Percentiles rank a stretch among this genome's conserved stretches.
Evolutionary conservation across 2,797 vertebrate genomes (phyloP).

Genomic region (Thalassophryne amazonica): DNA sequence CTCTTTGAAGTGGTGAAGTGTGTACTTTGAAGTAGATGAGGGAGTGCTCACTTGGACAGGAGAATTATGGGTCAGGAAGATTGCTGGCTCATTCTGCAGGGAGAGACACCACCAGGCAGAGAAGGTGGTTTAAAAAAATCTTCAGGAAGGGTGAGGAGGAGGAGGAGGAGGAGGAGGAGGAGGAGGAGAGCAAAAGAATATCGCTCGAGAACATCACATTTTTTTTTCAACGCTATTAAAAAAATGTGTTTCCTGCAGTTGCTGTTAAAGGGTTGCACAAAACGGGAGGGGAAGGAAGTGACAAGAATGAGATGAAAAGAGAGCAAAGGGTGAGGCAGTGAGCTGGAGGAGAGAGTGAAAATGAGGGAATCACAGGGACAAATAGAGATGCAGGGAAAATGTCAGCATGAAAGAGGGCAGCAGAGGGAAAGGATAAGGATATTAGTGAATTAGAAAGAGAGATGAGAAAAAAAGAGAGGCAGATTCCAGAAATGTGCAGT

Average conservation of each 20-base stretch:
- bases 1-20: slow-evolving; percentile 59
- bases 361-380: slow-evolving; percentile 4
- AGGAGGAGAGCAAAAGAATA: too few relatives aligned
- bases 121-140: slow-evolving; percentile 16
- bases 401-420: slow-evolving; percentile 30
- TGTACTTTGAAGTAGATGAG: slow-evolving; percentile 60
- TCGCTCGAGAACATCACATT: too few relatives aligned
- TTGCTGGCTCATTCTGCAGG: slow-evolving; percentile 39
- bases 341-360: background rate
- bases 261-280: too few relatives aligned
- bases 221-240: too few relatives aligned
- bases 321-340: background rate
- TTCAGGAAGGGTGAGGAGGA: slow-evolving; percentile 10
- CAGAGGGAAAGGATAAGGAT: slow-evolving; percentile 40
- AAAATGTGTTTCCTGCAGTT: too few relatives aligned
- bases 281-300: background rate
- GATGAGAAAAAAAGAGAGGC: slow-evolving; percentile 39
- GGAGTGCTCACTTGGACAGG: slow-evolving; percentile 36
- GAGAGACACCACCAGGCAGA: slow-evolving; percentile 44
- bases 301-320: background rate
- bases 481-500: slow-evolving; percentile 54
- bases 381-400: slow-evolving; percentile 21
- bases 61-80: slow-evolving; percentile 42
- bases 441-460: slow-evolving; percentile 47
- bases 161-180: background rate